Conservation (phyloP, 2,888 invertebrate genomes). For the Ophioninae sp. region DNA sequence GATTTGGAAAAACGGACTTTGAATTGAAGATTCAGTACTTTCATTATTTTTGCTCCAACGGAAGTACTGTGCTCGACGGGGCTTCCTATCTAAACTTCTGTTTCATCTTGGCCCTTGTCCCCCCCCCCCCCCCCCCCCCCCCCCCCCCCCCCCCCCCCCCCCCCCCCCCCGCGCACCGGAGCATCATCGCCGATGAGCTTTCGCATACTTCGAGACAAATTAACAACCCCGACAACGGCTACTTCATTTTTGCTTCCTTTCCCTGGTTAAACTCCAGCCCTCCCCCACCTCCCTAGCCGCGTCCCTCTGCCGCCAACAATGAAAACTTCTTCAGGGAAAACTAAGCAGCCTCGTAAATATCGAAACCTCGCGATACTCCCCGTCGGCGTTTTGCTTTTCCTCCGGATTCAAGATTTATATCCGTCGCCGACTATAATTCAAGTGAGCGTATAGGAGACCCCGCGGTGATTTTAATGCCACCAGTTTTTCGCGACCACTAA, state of each 20-base stretch:
- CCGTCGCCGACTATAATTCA: conserved; percentile 14
- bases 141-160: no score
- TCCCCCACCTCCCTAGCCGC: no score
- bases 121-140: no score
- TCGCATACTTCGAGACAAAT: conserved; percentile 58
- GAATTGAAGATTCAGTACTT: no score
- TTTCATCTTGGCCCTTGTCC: no score
- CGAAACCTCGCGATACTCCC: not conserved
- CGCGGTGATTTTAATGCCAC: conserved; percentile 22
- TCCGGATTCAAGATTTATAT: conserved; percentile 14
- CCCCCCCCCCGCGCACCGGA: no score
- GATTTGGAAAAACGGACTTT: no score
- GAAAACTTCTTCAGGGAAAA: conserved; percentile 12
- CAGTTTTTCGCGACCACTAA: no score
- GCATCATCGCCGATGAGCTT: conserved; percentile 37
- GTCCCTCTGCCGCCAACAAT: not conserved
- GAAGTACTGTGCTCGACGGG: no score
- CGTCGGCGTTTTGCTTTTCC: not conserved
- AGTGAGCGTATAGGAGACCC: conserved; percentile 1
- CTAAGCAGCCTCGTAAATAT: not conserved
- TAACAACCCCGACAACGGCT: conserved; percentile 37
- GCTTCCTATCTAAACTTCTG: no score
- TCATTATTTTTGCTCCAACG: no score
- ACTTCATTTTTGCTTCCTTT: conserved; percentile 47
- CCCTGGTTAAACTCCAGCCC: no score